These are phyloP conservation scores for Ochropleura plecta DNA, from an alignment of 2,888 invertebrate species.

Conservation along the genomic window DNA sequence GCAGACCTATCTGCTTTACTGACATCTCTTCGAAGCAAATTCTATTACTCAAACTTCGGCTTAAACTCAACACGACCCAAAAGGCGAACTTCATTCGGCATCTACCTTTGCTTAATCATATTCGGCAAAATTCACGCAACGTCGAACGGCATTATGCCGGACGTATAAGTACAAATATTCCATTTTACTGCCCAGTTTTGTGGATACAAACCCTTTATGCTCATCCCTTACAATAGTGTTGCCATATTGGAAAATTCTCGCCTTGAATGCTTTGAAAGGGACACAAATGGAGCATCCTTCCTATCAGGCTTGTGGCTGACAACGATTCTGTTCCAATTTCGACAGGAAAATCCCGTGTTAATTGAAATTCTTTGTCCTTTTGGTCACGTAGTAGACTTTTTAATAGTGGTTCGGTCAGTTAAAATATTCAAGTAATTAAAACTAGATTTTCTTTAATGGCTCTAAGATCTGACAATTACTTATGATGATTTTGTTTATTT, in stretches of 20 bases:
- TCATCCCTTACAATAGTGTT: not conserved
- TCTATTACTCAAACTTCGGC: not conserved
- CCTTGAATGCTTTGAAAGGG: constrained; percentile 29
- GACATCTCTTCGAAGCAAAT: too few species aligned
- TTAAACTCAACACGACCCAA: not conserved
- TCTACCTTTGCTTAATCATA: not conserved
- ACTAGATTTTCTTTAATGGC: not conserved
- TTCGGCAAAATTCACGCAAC: not conserved
- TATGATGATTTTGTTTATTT: not conserved
- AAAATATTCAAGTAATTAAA: not conserved
- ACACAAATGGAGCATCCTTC: constrained; percentile 25
- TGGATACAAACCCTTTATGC: not conserved
- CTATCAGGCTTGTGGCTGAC: constrained; percentile 9
- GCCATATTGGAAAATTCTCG: constrained; percentile 33
- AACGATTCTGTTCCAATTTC: constrained; percentile 23
- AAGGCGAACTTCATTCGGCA: not conserved
- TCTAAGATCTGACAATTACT: not conserved
- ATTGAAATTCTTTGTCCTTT: constrained; percentile 12
- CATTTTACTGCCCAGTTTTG: too few species aligned
- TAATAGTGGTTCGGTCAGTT: not conserved
- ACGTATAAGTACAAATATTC: not conserved
- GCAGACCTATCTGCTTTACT: too few species aligned
- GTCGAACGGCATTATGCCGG: not conserved
- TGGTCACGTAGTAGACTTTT: not conserved
- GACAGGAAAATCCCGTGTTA: not conserved